phyloP scores from a whole-genome alignment of 53 echinoderm and acorn worm species.

The Stichopus horrens region DNA sequence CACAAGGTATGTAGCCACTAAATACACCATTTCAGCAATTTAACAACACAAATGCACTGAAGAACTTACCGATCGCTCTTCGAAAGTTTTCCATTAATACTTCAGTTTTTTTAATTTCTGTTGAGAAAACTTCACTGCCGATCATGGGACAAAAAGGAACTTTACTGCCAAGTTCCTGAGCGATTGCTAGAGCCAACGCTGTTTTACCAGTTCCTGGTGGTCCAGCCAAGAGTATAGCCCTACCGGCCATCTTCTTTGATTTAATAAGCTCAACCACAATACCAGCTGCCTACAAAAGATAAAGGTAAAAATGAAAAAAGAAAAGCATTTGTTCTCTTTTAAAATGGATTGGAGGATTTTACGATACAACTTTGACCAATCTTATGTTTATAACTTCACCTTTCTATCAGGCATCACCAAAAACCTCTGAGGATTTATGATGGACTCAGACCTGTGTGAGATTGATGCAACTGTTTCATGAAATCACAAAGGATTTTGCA shows the following conservation, averaged over 20 bases:
- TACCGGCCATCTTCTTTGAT: conserved; percentile 96
- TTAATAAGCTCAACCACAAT: conserved; percentile 89
- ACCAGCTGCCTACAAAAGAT: conserved; percentile 72
- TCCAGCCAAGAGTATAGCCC: conserved; percentile 91
- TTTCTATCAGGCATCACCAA: no score
- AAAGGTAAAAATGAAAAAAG: background rate
- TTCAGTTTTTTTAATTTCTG: conserved; percentile 99
- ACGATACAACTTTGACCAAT: no score
- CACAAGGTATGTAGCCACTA: no score
- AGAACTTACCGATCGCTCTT: conserved; percentile 78
- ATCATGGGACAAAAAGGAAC: conserved; percentile 99
- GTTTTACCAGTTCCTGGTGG: conserved; percentile 99
- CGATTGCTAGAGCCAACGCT: conserved; percentile 92
- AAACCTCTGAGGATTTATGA: no score
- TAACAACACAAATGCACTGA: no score
- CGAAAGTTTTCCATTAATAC: conserved; percentile 99
- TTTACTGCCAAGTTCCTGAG: conserved; percentile 94
- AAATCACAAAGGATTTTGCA: no score
- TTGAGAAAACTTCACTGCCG: conserved; percentile 96
- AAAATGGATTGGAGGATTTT: no score
- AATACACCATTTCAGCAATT: no score
- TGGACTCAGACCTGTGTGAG: no score
- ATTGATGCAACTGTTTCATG: no score
- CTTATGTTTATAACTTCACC: no score
- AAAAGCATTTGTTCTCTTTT: no score